Evolutionary conservation across 1,140 invertebrate genomes (phyloP), one percentile per base, ranked within the genome.

Genomic region (Drosophila parabipectinata): DNA sequence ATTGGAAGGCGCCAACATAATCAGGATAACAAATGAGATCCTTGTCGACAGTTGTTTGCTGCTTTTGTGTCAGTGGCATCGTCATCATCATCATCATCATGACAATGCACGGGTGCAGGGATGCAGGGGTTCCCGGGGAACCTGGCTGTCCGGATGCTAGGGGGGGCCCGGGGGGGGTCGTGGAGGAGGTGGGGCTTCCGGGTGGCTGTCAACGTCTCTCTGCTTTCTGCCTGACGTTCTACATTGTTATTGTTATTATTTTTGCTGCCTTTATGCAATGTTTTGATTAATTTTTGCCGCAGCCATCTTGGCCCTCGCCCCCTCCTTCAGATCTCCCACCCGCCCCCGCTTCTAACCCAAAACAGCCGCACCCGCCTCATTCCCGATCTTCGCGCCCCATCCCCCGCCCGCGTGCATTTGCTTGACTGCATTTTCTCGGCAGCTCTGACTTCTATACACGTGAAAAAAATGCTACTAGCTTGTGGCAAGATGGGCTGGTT

Each of bases 161-260:
- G 39, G 24, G 34, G 37, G 15, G 21, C 1, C 21, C 15, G 24
- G 3, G 30, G 28, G 54, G 34, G 47, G 51, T 39, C 12, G 28
- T 24, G 56, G 28, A 12, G 8, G 41, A 18, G 41, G 21, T 45
- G 30, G 52, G 53, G 10, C 41, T 55, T 12, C 51, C 7, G 44
- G 44, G 41, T 44, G 57, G 37, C 82, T 85, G 80, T 84, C 82
- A 87, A 80, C 82, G 47, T 74, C 82, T 87, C 69, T 78, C 78
- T 67, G 79, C 82, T 88, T 88, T 79, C 81, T 78, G 74, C 72
- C 80, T 85, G 80, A 88, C 83, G 75, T 72, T 88, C 83, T 76
- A 88, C 83, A 83, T 83, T 87, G 79, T 87, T 87, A 87, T 87
- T 87, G 83, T 87, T 87, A 87, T 87, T 87, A 87, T 87, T 87